These are phyloP conservation scores for Leucophora obtusa DNA, from an alignment of 2,888 invertebrate genomes.

Conservation along the genomic window DNA sequence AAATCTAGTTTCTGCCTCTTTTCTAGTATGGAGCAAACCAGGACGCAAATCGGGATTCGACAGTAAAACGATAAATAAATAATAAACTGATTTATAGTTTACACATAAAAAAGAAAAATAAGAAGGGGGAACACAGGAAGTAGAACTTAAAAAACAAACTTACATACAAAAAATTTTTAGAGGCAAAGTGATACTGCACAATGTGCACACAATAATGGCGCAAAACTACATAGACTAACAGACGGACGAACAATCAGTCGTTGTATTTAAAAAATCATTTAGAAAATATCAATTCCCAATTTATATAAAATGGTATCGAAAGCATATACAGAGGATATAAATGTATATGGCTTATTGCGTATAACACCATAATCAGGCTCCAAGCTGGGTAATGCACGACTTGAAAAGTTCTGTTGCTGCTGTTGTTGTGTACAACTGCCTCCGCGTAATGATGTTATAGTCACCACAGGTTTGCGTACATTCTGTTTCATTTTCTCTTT, in stretches of 20 bases:
- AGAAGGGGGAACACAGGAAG: slow-evolving; percentile 8
- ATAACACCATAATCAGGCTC: slow-evolving; percentile 78
- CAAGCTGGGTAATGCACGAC: slow-evolving; percentile 73
- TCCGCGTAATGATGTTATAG: slow-evolving; percentile 57
- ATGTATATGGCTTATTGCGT: slow-evolving; percentile 75
- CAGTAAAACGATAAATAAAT: slow-evolving; percentile 49
- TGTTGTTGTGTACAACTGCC: slow-evolving; percentile 37
- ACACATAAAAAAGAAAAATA: slow-evolving; percentile 21
- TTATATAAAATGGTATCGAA: slow-evolving; percentile 76
- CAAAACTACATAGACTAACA: not conserved
- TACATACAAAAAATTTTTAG: not conserved
- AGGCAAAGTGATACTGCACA: slow-evolving; percentile 19
- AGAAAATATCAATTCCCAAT: slow-evolving; percentile 73
- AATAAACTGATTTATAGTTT: slow-evolving; percentile 41
- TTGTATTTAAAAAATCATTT: slow-evolving; percentile 53
- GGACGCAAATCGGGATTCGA: no score
- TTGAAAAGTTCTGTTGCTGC: slow-evolving; percentile 68
- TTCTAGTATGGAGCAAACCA: no score
- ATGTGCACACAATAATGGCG: slow-evolving; percentile 10
- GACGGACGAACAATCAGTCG: slow-evolving; percentile 1
- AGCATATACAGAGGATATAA: slow-evolving; percentile 77
- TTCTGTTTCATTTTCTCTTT: slow-evolving; percentile 79
- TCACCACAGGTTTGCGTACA: slow-evolving; percentile 70
- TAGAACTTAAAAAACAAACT: not conserved
- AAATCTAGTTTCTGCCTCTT: no score